phyloP scores from a whole-genome alignment of 2,888 invertebrate species.

The Terebella lapidaria region DNA sequence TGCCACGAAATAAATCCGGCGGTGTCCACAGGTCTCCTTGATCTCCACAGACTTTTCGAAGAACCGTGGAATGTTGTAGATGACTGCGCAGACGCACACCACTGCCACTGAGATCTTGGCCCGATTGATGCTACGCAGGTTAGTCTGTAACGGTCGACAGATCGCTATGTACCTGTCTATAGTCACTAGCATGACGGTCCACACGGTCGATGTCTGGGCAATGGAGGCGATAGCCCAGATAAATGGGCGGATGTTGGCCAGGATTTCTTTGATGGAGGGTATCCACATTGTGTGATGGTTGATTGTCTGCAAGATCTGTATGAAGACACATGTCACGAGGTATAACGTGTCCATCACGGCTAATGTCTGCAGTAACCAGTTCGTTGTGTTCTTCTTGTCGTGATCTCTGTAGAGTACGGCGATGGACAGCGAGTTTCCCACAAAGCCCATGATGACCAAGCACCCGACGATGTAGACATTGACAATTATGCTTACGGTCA shows the following conservation, averaged over 20 bases:
- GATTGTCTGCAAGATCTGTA: slow-evolving; percentile 22
- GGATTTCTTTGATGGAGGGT: slow-evolving; percentile 11
- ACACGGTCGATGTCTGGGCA: slow-evolving; percentile 26
- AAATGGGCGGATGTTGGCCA: slow-evolving; percentile 15
- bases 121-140: slow-evolving; percentile 18
- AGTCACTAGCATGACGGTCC: slow-evolving; percentile 28
- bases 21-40: not conserved
- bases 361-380: slow-evolving; percentile 25
- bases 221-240: slow-evolving; percentile 26
- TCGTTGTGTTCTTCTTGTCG: slow-evolving; percentile 23
- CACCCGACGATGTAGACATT: slow-evolving; percentile 13
- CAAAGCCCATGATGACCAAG: slow-evolving; percentile 13
- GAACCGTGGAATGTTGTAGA: slow-evolving; percentile 29
- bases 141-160: slow-evolving; percentile 22
- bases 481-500: slow-evolving; percentile 8
- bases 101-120: slow-evolving; percentile 20
- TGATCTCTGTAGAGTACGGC: slow-evolving; percentile 23
- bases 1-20: not conserved
- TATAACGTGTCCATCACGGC: slow-evolving; percentile 25
- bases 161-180: slow-evolving; percentile 28
- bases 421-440: slow-evolving; percentile 24
- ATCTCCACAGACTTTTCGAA: slow-evolving; percentile 22
- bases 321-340: slow-evolving; percentile 24
- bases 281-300: slow-evolving; percentile 20
- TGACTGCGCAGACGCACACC: slow-evolving; percentile 18